phyloP scores from a whole-genome alignment of 2,888 invertebrate species.

The Onthophagus sagittarius region DNA sequence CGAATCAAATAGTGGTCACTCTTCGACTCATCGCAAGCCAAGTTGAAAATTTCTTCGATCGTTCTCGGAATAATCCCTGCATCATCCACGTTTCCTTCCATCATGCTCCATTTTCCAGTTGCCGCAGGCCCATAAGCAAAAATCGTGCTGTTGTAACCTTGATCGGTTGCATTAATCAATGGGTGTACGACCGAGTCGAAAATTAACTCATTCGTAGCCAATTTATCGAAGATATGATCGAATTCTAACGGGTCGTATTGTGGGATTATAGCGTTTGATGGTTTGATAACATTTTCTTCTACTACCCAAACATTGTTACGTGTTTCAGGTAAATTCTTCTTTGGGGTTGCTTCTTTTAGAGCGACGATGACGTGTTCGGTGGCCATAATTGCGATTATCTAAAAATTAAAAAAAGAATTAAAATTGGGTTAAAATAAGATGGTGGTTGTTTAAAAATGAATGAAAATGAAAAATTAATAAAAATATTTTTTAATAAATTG shows the following conservation, averaged over 20 bases:
- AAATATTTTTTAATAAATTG: too few relatives aligned
- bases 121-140: constrained; percentile 92
- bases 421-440: too few relatives aligned
- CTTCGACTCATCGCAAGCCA: constrained; percentile 55
- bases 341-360: neutral
- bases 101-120: constrained; percentile 83
- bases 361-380: too few relatives aligned
- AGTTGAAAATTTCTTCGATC: constrained; percentile 66
- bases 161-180: constrained; percentile 66
- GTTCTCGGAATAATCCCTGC: constrained; percentile 75
- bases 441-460: too few relatives aligned
- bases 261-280: neutral
- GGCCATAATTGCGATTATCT: too few relatives aligned
- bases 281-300: neutral
- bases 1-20: constrained; percentile 72
- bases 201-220: constrained; percentile 57
- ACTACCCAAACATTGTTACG: neutral
- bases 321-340: neutral
- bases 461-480: too few relatives aligned
- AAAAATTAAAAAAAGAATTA: too few relatives aligned
- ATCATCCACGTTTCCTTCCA: constrained; percentile 67
- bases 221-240: constrained; percentile 51
- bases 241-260: neutral
- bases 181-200: constrained; percentile 67
- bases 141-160: constrained; percentile 81